phyloP scores from a whole-genome alignment of 2,113 vertebrate species.

The Rhizomys pruinosus region DNA sequence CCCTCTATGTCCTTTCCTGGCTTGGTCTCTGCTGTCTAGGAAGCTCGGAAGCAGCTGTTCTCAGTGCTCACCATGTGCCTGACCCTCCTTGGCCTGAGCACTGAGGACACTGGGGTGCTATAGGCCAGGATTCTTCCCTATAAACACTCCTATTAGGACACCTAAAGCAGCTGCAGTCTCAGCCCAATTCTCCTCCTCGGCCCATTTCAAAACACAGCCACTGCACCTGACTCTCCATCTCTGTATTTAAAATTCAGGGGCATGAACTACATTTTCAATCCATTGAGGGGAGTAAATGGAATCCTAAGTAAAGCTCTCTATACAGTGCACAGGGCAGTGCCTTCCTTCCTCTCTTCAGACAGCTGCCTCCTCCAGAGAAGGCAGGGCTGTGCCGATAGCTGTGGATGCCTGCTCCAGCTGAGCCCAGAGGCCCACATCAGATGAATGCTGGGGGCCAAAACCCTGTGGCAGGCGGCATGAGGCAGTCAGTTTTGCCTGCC shows the following conservation, averaged over 20 bases:
- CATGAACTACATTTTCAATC: neutral
- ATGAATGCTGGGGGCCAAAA: neutral
- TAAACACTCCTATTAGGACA: neutral
- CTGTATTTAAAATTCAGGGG: slow-evolving; percentile 41
- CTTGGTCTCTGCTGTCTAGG: neutral
- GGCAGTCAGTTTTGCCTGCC: slow-evolving; percentile 21
- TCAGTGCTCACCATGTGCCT: neutral
- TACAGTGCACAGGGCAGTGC: neutral
- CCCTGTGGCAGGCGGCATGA: neutral
- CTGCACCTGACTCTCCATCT: slow-evolving; percentile 41
- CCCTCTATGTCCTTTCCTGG: slow-evolving; percentile 8
- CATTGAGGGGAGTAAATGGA: neutral
- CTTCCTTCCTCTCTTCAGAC: neutral
- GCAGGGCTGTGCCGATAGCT: neutral
- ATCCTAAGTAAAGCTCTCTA: neutral
- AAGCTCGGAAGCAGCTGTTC: slow-evolving; percentile 6
- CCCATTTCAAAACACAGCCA: slow-evolving; percentile 36
- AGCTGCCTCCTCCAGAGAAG: slow-evolving; percentile 1
- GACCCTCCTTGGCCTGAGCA: neutral
- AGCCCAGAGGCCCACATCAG: neutral
- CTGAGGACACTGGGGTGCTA: neutral
- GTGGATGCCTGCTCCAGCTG: neutral
- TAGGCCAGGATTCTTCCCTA: neutral
- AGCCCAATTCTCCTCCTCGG: neutral
- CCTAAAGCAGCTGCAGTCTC: neutral